phyloP scores from a whole-genome alignment of 53 echinoderm and acorn worm genomes.

The Antedon mediterranea region DNA sequence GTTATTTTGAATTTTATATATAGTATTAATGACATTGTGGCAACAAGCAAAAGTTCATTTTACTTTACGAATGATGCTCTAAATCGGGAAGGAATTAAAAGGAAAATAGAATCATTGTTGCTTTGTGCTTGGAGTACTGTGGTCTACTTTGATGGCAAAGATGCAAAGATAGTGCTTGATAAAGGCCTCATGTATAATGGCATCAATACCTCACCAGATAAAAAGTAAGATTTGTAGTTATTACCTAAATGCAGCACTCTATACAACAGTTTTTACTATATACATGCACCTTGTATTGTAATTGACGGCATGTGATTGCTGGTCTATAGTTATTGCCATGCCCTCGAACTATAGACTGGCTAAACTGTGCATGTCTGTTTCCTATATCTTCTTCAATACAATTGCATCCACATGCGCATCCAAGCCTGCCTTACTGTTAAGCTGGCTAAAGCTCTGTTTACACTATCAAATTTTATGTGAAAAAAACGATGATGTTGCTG shows the following conservation, averaged over 20 bases:
- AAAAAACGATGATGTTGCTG: no score
- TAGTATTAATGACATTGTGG: constrained; percentile 52
- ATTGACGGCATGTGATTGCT: no score
- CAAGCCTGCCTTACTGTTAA: no score
- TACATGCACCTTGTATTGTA: not conserved
- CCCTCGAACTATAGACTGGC: no score
- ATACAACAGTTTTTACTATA: no score
- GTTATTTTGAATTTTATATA: constrained; percentile 1
- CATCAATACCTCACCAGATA: constrained; percentile 36
- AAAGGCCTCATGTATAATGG: constrained; percentile 32
- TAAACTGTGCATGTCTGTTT: no score
- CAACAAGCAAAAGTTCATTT: constrained; percentile 25
- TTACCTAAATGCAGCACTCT: no score
- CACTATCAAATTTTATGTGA: no score
- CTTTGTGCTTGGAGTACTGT: constrained; percentile 32
- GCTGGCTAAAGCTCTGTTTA: no score
- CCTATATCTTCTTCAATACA: no score
- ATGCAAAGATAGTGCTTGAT: not conserved
- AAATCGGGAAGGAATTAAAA: not conserved
- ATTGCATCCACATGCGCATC: no score
- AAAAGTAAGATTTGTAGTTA: constrained; percentile 14
- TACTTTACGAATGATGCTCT: constrained; percentile 61
- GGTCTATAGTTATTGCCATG: no score
- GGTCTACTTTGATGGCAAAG: constrained; percentile 33
- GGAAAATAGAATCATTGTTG: constrained; percentile 23